Conservation (phyloP, 2,113 vertebrate species). For the Chaetodon trifascialis region DNA sequence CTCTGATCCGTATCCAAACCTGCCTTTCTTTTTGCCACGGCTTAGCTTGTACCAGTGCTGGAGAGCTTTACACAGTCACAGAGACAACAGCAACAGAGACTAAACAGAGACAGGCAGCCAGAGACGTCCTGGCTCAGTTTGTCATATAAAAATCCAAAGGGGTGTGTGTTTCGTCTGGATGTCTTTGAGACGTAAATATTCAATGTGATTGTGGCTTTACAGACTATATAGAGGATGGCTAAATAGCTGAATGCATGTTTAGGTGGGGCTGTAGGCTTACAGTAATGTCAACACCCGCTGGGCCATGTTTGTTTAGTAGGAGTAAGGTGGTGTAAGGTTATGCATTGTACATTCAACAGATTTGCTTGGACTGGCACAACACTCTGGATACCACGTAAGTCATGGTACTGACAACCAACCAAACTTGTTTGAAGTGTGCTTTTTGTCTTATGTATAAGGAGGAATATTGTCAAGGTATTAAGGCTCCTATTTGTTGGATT, state of each 20-base stretch:
- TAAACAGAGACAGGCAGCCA: conserved; percentile 46
- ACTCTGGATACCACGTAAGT: background rate
- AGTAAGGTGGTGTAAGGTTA: conserved; percentile 57
- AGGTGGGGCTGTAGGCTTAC: conserved; percentile 59
- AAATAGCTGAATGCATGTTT: conserved; percentile 44
- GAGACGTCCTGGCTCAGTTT: conserved; percentile 26
- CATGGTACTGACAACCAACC: background rate
- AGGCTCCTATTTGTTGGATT: background rate
- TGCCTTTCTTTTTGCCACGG: conserved; percentile 63
- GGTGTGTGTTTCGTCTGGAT: conserved; percentile 16
- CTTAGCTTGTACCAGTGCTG: conserved; percentile 45
- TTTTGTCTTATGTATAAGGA: background rate
- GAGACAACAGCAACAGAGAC: conserved; percentile 54
- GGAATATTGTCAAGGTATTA: background rate
- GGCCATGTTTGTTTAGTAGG: conserved; percentile 63
- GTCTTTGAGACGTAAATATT: conserved; percentile 20
- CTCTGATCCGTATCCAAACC: conserved; percentile 79
- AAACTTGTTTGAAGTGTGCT: conserved; percentile 43
- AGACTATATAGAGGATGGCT: conserved; percentile 27
- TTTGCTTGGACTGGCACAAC: conserved; percentile 36
- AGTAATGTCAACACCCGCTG: conserved; percentile 65
- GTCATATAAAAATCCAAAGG: conserved; percentile 28
- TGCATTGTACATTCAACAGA: conserved; percentile 33
- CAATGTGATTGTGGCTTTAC: conserved; percentile 6
- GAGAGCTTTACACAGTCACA: conserved; percentile 49